Conservation (phyloP, 1,140 invertebrate species). For the Temnothorax nylanderi region DNA sequence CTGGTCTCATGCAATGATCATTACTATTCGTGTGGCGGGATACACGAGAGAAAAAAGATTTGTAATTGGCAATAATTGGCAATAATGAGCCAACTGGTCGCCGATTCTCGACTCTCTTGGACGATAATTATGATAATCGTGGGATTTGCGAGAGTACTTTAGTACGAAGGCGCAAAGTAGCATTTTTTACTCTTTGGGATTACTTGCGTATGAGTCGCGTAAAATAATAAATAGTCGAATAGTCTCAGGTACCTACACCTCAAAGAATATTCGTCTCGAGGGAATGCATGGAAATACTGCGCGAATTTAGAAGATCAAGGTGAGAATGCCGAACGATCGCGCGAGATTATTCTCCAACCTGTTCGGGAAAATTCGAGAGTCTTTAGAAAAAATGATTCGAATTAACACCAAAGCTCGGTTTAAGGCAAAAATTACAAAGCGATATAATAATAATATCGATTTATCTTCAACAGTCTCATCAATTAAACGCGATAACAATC, state of each 20-base stretch:
- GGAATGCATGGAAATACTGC: slow-evolving; percentile 61
- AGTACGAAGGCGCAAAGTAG: slow-evolving; percentile 54
- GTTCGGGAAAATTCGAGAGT: slow-evolving; percentile 17
- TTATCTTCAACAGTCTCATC: slow-evolving; percentile 24
- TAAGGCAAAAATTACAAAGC: slow-evolving; percentile 27
- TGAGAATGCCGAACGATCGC: slow-evolving; percentile 21
- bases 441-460: slow-evolving; percentile 33
- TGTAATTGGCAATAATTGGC: slow-evolving; percentile 13
- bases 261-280: slow-evolving; percentile 58
- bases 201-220: slow-evolving; percentile 44
- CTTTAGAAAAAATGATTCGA: not conserved
- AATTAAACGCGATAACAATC: slow-evolving; percentile 25
- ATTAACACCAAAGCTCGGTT: slow-evolving; percentile 17
- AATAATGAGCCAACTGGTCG: not conserved
- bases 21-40: not conserved
- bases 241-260: slow-evolving; percentile 61
- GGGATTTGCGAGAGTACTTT: slow-evolving; percentile 27
- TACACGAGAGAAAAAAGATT: slow-evolving; percentile 11
- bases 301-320: slow-evolving; percentile 36
- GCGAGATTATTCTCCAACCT: not conserved
- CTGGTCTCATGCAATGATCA: not conserved
- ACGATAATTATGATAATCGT: slow-evolving; percentile 29
- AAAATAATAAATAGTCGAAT: slow-evolving; percentile 72
- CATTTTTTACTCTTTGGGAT: slow-evolving; percentile 71
- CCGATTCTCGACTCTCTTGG: not conserved